A percentile compares a stretch with the other conserved stretches of the same genome.
phyloP scores from a whole-genome alignment of 2,113 vertebrate species.

The Monarcha castaneiventris region DNA sequence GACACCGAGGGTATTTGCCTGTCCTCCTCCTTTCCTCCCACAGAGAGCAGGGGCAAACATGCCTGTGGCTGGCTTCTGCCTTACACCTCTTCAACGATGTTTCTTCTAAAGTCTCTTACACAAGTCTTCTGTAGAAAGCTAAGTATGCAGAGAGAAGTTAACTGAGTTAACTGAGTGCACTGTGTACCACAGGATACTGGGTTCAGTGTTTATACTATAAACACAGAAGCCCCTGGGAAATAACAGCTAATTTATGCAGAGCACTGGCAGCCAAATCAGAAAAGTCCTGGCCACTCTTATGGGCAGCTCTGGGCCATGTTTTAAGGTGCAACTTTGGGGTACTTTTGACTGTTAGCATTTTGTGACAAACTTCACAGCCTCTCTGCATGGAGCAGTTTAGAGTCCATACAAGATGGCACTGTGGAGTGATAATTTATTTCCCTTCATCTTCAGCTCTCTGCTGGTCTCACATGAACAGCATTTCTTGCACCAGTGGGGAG shows the following conservation, averaged over 20 bases:
- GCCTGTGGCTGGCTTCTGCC: neutral
- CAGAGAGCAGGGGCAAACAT: neutral
- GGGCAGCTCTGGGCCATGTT: neutral
- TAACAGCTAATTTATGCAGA: neutral
- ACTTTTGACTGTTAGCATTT: neutral
- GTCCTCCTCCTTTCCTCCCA: slow-evolving; percentile 14
- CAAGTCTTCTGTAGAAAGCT: neutral
- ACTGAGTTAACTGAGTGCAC: neutral
- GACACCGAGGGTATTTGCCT: neutral
- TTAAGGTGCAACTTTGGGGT: neutral
- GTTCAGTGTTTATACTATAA: neutral
- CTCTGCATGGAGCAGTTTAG: neutral
- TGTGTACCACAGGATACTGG: neutral
- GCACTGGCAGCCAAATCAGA: neutral
- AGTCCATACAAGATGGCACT: neutral
- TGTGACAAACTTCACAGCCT: neutral
- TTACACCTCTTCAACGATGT: neutral
- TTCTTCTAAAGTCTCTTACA: neutral
- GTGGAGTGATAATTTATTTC: neutral
- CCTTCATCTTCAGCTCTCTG: neutral
- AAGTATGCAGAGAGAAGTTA: neutral
- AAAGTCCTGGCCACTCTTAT: neutral
- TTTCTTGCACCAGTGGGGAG: neutral
- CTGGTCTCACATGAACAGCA: rapidly evolving
- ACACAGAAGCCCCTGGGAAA: neutral